Evolutionary conservation across 2,797 vertebrate species (phyloP).

Genomic region (Manis javanica): DNA sequence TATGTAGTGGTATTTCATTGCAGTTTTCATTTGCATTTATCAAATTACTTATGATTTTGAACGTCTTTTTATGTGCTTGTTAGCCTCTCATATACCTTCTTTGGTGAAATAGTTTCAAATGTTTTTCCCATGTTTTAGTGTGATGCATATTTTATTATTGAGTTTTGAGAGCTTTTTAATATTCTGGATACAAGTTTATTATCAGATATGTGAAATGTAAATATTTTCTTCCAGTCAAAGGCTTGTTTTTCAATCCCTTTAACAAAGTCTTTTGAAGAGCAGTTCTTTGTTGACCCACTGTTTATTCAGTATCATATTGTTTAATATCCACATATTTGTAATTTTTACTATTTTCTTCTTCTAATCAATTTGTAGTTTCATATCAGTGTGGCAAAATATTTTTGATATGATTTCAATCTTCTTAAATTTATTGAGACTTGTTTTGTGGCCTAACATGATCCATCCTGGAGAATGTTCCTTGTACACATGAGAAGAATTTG

Average conservation of each 20-base stretch:
- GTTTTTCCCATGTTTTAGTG: not conserved
- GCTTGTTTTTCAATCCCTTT: not conserved
- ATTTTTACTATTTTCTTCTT: too few relatives aligned
- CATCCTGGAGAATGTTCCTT: too few relatives aligned
- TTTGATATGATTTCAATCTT: too few relatives aligned
- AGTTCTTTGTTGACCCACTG: not conserved
- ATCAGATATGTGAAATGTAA: not conserved
- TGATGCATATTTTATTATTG: not conserved
- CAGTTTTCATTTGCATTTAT: not conserved
- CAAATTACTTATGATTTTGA: not conserved
- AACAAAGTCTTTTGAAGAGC: not conserved
- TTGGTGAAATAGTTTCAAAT: not conserved
- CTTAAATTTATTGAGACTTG: too few relatives aligned
- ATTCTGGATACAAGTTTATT: not conserved
- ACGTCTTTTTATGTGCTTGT: not conserved
- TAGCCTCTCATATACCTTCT: not conserved
- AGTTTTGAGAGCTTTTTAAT: not conserved
- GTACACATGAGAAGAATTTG: too few relatives aligned
- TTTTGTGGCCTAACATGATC: too few relatives aligned
- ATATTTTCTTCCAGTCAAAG: not conserved
- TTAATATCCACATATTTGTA: too few relatives aligned
- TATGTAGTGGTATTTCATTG: not conserved
- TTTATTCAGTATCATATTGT: too few relatives aligned
- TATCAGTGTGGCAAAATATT: too few relatives aligned
- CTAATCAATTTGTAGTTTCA: too few relatives aligned